Evolutionary conservation across 1,140 invertebrate species (phyloP).

Genomic region (Drosophila miranda): DNA sequence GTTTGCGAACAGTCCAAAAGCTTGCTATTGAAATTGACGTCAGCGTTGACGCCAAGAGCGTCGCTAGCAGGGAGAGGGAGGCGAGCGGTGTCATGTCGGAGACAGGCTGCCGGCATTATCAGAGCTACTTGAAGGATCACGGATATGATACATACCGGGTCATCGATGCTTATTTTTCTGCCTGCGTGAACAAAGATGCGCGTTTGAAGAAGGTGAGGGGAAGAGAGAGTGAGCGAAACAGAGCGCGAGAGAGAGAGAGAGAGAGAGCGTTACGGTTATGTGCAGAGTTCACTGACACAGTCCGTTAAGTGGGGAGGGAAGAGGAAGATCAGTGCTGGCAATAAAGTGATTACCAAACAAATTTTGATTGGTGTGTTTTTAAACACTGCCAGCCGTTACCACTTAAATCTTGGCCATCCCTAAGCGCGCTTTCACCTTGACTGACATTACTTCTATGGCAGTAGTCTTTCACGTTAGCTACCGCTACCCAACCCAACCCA

Average conservation of each 20-base stretch:
- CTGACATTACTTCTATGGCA: background rate
- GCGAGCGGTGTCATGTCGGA: slow-evolving; percentile 80
- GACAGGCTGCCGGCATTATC: slow-evolving; percentile 81
- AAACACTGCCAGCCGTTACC: no score
- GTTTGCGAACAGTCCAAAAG: slow-evolving; percentile 67
- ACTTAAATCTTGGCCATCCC: no score
- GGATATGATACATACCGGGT: slow-evolving; percentile 85
- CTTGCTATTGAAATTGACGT: slow-evolving; percentile 58
- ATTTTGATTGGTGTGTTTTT: no score
- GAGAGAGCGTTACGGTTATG: slow-evolving; percentile 19
- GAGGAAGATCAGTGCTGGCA: background rate
- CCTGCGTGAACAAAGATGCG: slow-evolving; percentile 87
- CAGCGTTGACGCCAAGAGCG: slow-evolving; percentile 19
- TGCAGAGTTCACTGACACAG: slow-evolving; percentile 13
- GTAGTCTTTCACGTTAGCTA: no score
- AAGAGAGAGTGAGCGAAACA: background rate
- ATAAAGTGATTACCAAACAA: no score
- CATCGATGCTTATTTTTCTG: slow-evolving; percentile 89
- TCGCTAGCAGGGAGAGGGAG: slow-evolving; percentile 5
- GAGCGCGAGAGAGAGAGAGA: slow-evolving; percentile 7
- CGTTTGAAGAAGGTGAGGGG: slow-evolving; percentile 87
- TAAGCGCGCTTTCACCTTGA: background rate
- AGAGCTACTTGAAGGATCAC: slow-evolving; percentile 81
- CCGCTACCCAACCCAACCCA: no score
- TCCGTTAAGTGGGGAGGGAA: background rate